A percentile compares a stretch with the other conserved stretches of the same genome.
Evolutionary conservation across 2,113 vertebrate species (phyloP).

Genomic region (Trachemys scripta): DNA sequence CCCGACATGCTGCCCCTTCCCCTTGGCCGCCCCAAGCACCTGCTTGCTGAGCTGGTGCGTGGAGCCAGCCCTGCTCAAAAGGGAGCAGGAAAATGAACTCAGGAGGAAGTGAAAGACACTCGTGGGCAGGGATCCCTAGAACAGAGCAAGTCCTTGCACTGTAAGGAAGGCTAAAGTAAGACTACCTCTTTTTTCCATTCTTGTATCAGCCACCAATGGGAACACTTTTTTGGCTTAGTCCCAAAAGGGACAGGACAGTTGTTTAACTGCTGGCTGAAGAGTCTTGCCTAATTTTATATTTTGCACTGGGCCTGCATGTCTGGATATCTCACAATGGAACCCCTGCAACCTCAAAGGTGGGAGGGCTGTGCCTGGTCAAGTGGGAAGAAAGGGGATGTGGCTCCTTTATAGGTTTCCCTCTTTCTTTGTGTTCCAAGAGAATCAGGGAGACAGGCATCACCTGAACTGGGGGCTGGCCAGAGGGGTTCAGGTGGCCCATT

Average conservation of each 20-base stretch:
- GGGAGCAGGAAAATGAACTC: neutral
- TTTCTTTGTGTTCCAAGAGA: neutral
- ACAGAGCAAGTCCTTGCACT: neutral
- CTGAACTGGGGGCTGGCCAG: neutral
- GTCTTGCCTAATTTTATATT: neutral
- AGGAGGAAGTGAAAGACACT: neutral
- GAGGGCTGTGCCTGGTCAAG: neutral
- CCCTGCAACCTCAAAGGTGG: neutral
- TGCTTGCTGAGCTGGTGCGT: too few relatives aligned
- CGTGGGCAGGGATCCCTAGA: neutral
- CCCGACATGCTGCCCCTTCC: too few relatives aligned
- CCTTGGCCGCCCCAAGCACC: too few relatives aligned
- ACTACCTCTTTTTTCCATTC: neutral
- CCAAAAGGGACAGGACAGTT: fast-evolving
- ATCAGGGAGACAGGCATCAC: neutral
- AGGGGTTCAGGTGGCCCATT: neutral
- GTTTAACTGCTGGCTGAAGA: neutral
- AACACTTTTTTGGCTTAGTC: neutral
- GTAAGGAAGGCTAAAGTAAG: neutral
- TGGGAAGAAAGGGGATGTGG: neutral
- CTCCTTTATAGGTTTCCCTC: neutral
- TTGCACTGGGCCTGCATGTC: neutral
- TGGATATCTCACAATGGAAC: neutral
- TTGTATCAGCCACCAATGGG: neutral
- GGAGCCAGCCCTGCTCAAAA: neutral